Conservation (phyloP, 2,113 vertebrate genomes). For the Zonotrichia leucophrys region DNA sequence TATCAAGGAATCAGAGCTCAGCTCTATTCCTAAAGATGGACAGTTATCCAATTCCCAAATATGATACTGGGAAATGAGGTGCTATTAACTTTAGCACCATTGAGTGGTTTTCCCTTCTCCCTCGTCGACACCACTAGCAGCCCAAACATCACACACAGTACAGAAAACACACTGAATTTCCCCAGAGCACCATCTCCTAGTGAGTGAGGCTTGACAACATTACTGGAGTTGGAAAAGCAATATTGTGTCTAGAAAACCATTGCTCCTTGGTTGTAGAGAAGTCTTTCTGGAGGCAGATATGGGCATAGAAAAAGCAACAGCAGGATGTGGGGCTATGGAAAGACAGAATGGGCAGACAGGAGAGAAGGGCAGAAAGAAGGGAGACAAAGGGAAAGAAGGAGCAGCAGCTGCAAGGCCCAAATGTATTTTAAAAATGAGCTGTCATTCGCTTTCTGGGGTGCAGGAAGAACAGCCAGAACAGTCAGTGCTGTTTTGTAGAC, state of each 20-base stretch:
- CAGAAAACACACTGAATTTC: neutral
- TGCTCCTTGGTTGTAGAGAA: neutral
- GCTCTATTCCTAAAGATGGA: neutral
- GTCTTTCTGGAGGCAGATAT: neutral
- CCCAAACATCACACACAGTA: neutral
- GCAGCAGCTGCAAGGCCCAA: neutral
- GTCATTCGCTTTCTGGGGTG: neutral
- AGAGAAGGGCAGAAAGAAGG: neutral
- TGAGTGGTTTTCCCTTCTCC: neutral
- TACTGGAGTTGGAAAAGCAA: neutral
- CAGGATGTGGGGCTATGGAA: neutral
- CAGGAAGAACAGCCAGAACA: neutral
- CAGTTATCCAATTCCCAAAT: neutral
- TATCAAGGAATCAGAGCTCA: neutral
- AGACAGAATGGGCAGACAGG: neutral
- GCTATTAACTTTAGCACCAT: neutral
- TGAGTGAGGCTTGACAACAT: neutral
- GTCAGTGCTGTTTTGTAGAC: neutral
- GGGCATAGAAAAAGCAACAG: neutral
- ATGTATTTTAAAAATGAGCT: neutral
- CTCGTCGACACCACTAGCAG: neutral
- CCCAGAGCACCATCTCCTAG: neutral
- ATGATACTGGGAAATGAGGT: neutral
- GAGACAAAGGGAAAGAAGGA: neutral
- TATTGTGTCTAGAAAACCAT: neutral